Conservation (phyloP, 1,140 invertebrate species). For the Megalopta genalis region DNA sequence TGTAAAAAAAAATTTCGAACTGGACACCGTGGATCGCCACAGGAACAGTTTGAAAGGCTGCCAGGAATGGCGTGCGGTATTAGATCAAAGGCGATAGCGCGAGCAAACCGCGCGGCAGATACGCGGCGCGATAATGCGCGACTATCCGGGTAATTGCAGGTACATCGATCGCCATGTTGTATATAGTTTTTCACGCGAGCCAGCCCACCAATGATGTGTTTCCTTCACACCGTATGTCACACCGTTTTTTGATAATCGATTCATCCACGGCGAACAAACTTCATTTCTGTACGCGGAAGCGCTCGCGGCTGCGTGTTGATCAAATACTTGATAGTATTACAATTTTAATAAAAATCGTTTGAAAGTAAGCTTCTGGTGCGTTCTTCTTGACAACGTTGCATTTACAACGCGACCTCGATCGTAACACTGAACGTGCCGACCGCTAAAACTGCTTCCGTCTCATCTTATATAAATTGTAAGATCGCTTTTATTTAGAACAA, state of each 20-base stretch:
- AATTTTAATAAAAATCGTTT: slow-evolving; percentile 28
- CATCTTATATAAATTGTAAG: no score
- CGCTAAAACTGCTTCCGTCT: no score
- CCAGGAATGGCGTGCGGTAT: background rate
- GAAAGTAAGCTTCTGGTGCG: no score
- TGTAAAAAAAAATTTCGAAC: background rate
- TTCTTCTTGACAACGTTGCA: background rate
- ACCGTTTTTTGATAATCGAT: background rate
- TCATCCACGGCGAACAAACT: background rate
- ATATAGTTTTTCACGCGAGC: slow-evolving; percentile 7
- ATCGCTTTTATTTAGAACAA: no score
- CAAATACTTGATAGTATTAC: slow-evolving; percentile 12
- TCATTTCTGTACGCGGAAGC: background rate
- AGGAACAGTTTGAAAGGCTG: background rate
- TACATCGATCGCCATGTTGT: slow-evolving; percentile 2
- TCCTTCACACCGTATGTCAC: background rate
- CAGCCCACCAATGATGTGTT: background rate
- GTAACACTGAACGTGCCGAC: no score
- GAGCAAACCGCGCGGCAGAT: background rate
- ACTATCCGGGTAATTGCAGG: slow-evolving; percentile 20
- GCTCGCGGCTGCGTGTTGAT: background rate
- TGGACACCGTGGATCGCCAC: background rate
- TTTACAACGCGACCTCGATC: background rate
- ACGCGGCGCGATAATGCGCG: slow-evolving; percentile 1
- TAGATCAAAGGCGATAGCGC: background rate